phyloP scores from a whole-genome alignment of 2,888 invertebrate genomes.

The Drosophila affinis region DNA sequence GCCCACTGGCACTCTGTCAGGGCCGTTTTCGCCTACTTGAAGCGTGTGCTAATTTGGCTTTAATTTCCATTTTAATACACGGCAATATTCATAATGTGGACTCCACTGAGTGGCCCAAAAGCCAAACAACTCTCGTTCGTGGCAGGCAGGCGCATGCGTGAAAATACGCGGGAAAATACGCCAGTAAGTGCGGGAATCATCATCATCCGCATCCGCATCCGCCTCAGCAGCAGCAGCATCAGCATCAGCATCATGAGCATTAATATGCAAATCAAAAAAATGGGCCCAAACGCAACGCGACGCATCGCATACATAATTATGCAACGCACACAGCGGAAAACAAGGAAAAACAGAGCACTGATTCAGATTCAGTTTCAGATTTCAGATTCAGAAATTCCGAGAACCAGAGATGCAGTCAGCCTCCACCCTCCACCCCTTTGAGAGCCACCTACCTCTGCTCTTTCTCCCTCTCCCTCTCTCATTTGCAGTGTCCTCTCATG shows the following conservation, averaged over 20 bases:
- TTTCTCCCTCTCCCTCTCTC: neutral
- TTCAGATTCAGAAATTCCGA: too few relatives aligned
- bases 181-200: constrained; percentile 13
- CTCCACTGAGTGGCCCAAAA: neutral
- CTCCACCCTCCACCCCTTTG: neutral
- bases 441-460: neutral
- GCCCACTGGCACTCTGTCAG: neutral
- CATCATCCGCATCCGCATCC: neutral
- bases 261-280: constrained; percentile 68
- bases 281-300: constrained; percentile 43
- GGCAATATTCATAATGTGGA: constrained; percentile 59
- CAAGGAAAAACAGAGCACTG: constrained; percentile 11
- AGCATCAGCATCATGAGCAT: constrained; percentile 42
- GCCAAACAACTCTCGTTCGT: constrained; percentile 25
- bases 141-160: constrained; percentile 62
- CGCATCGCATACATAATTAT: constrained; percentile 71
- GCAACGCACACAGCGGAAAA: constrained; percentile 38
- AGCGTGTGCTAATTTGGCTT: constrained; percentile 70
- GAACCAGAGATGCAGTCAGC: neutral
- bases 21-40: constrained; percentile 26
- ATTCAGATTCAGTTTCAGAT: too few relatives aligned
- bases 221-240: too few relatives aligned
- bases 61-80: constrained; percentile 74
- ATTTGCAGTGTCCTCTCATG: neutral
- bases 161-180: constrained; percentile 1